Percentiles rank a stretch among this genome's conserved stretches.
Conservation (phyloP, 2,797 vertebrate species). For the Poecilia picta region DNA sequence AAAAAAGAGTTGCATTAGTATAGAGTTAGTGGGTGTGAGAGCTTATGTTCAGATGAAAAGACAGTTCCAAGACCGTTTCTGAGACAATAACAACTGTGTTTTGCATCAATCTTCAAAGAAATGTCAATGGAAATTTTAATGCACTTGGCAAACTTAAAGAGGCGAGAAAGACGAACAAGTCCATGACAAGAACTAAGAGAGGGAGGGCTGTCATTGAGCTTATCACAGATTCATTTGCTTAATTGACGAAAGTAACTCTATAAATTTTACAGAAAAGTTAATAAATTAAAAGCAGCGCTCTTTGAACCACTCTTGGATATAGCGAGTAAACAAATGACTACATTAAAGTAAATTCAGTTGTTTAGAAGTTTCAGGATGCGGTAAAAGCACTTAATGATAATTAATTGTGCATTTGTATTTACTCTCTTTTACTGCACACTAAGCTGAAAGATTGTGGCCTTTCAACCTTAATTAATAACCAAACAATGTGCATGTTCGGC, state of each 20-base stretch:
- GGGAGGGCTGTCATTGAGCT: conserved; percentile 33
- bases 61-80: conserved; percentile 34
- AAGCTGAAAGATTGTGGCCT: conserved; percentile 52
- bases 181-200: conserved; percentile 7
- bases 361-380: conserved; percentile 38
- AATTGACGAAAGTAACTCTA: conserved; percentile 54
- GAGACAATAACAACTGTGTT: conserved; percentile 57
- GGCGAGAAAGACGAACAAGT: conserved; percentile 1
- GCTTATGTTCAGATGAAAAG: conserved; percentile 21
- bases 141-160: conserved; percentile 37
- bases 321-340: conserved; percentile 55
- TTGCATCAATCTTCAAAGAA: conserved; percentile 39
- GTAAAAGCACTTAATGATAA: conserved; percentile 59
- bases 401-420: conserved; percentile 52
- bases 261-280: conserved; percentile 50
- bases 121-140: conserved; percentile 45
- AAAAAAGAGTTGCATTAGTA: conserved; percentile 45
- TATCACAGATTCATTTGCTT: conserved; percentile 56
- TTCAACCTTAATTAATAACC: conserved; percentile 61
- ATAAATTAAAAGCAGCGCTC: conserved; percentile 38
- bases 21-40: conserved; percentile 28
- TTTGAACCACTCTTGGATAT: conserved; percentile 27
- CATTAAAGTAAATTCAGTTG: conserved; percentile 52
- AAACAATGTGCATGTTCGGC: conserved; percentile 36
- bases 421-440: conserved; percentile 53